A percentile compares a stretch with the other conserved stretches of the same genome.
Evolutionary conservation across 2,888 invertebrate genomes (phyloP).

Genomic region (Leptinotarsa peninsularis): DNA sequence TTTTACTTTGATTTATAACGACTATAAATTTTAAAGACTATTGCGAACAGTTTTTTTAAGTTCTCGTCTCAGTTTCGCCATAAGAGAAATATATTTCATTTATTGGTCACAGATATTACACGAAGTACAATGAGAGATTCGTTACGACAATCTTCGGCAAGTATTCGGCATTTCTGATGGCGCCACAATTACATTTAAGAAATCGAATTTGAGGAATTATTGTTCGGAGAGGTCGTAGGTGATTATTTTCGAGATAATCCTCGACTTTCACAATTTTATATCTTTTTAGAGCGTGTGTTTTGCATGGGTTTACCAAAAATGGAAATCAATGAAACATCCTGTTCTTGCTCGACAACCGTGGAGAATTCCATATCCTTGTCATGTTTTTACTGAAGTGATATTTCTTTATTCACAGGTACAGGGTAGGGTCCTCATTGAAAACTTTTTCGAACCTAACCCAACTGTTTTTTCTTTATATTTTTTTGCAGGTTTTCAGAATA

Average conservation of each 20-base stretch:
- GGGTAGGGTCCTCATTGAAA: not conserved
- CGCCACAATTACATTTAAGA: not conserved
- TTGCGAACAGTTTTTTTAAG: slow-evolving; percentile 17
- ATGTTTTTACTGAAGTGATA: not conserved
- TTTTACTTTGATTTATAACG: slow-evolving; percentile 27
- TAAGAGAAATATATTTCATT: slow-evolving; percentile 17
- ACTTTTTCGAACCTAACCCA: too few relatives aligned
- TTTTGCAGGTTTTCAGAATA: too few relatives aligned
- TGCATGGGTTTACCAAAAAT: slow-evolving; percentile 28
- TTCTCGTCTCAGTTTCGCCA: slow-evolving; percentile 20
- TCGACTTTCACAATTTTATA: slow-evolving; percentile 35
- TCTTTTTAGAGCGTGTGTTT: slow-evolving; percentile 27
- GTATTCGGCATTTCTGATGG: slow-evolving; percentile 2
- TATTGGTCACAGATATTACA: slow-evolving; percentile 20
- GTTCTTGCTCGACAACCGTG: slow-evolving; percentile 22
- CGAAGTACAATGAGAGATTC: slow-evolving; percentile 1
- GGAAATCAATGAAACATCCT: slow-evolving; percentile 20
- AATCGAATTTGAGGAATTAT: slow-evolving; percentile 12
- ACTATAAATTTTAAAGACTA: slow-evolving; percentile 25
- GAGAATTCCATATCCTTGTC: not conserved
- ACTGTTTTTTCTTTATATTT: too few relatives aligned
- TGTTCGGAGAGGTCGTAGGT: slow-evolving; percentile 32
- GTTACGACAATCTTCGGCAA: not conserved
- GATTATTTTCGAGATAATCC: slow-evolving; percentile 27
- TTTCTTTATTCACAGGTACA: not conserved